These are phyloP conservation scores for Drosophila macrothrix DNA, from an alignment of 2,888 invertebrate species.

Conservation along the genomic window DNA sequence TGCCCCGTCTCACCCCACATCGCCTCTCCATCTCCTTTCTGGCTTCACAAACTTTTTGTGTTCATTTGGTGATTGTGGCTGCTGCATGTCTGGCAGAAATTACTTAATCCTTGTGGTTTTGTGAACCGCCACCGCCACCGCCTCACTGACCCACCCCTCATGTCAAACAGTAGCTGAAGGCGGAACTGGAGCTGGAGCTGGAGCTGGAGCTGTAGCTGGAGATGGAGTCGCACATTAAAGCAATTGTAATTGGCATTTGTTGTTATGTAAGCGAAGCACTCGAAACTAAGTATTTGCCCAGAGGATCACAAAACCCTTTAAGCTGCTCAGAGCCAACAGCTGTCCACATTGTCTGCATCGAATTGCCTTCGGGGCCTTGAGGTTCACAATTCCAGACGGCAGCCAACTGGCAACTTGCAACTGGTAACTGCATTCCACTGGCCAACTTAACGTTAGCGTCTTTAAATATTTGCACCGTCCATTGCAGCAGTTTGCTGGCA, in stretches of 20 bases:
- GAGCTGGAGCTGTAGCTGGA: neutral
- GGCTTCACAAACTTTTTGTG: conserved; percentile 72
- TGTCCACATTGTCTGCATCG: conserved; percentile 59
- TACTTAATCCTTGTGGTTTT: conserved; percentile 80
- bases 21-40: neutral
- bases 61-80: conserved; percentile 81
- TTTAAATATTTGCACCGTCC: conserved; percentile 62
- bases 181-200: neutral
- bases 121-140: conserved; percentile 44
- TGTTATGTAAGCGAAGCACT: conserved; percentile 66
- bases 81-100: conserved; percentile 82
- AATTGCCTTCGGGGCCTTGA: conserved; percentile 35
- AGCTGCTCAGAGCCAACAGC: conserved; percentile 33
- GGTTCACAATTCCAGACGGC: conserved; percentile 5
- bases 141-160: conserved; percentile 10
- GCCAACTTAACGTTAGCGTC: conserved; percentile 47
- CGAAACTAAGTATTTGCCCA: conserved; percentile 57
- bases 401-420: conserved; percentile 3
- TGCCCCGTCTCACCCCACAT: conserved; percentile 22
- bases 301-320: conserved; percentile 46
- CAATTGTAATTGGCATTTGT: conserved; percentile 79
- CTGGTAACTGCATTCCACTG: conserved; percentile 20
- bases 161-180: neutral
- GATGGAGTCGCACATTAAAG: conserved; percentile 62
- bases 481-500: conserved; percentile 44